phyloP scores from a whole-genome alignment of 2,113 vertebrate genomes.

The Nothocercus nigrocapillus region DNA sequence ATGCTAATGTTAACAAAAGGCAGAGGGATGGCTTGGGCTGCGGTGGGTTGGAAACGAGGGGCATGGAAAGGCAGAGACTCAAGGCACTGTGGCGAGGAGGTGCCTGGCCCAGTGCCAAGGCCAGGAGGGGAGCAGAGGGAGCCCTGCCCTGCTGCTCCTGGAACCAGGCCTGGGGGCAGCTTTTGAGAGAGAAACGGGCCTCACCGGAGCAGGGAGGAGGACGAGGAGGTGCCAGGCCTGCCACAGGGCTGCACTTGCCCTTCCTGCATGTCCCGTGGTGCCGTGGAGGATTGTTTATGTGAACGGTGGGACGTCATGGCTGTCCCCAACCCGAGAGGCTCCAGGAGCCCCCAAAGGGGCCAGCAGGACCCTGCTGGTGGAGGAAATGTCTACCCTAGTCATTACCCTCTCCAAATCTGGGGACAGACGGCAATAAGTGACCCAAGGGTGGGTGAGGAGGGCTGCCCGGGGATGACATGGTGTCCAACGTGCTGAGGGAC shows the following conservation, averaged over 20 bases:
- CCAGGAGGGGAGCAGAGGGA: neutral
- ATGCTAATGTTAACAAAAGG: neutral
- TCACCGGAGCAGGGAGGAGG: rapidly evolving
- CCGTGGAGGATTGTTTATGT: neutral
- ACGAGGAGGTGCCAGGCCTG: neutral
- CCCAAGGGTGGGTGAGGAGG: too few relatives aligned
- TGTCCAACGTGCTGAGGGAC: too few relatives aligned
- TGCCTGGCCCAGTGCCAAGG: neutral
- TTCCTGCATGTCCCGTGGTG: too few relatives aligned
- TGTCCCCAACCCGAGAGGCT: neutral
- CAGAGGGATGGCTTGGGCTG: too few relatives aligned
- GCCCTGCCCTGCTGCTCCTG: neutral
- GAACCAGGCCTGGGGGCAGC: rapidly evolving
- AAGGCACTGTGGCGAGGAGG: too few relatives aligned
- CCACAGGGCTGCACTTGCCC: neutral
- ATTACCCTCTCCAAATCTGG: too few relatives aligned
- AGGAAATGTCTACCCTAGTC: neutral
- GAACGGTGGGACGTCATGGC: rapidly evolving
- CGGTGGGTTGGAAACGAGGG: too few relatives aligned
- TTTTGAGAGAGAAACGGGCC: neutral
- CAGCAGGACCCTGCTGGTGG: neutral
- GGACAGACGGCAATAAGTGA: too few relatives aligned
- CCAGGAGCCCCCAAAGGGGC: neutral
- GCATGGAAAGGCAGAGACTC: too few relatives aligned
- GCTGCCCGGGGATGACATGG: neutral